Evolutionary conservation across 2,797 vertebrate species (phyloP), one percentile per base, ranked within the genome.

Genomic region (Coluber constrictor): DNA sequence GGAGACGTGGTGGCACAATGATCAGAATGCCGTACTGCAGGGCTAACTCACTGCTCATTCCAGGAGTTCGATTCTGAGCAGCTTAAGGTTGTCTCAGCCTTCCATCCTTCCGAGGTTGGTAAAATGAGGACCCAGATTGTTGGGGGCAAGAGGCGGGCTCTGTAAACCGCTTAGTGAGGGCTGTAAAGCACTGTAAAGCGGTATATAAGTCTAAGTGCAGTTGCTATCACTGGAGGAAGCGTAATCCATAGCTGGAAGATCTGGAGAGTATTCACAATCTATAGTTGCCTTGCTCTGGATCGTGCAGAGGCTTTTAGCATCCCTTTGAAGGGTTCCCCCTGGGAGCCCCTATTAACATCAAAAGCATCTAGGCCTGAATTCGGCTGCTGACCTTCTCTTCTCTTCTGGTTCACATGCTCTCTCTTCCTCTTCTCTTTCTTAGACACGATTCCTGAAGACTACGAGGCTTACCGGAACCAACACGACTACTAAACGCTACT

Each of bases 401-500:
- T 23, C 9, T 23, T 43, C 37, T 23, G 74, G 74, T 43, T 11
- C 74, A 83, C 10, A 23, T 4, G 8, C 9, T 57, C 54, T 20
- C 16, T 3, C 29, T 56, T 88, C 55, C 15, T 32, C 55, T 59
- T 32, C 55, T 13, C 23, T 4, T 37, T 5, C n/a, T 10, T 97
- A 99, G 99, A 99, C 96, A 99, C 99, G 88, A 98, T 99, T 55
- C 99, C 99, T 0, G 98, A 99, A 94, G 99, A 99, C 96, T 99
- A 99, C 1, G 98, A 99, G 92, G 96, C 97, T 16, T 99, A 98
- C 96, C 97, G 97, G 96, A 97, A 97, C 3, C 98, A 98, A 97
- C 98, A 98, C 95, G 98, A 98, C 94, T 93, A 93, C 94, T 93
- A 89, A 63, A 98, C 0, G 9, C 55, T 79, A 95, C 66, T 94